A percentile compares a stretch with the other conserved stretches of the same genome.
These are phyloP conservation scores for Gobio occitaniae DNA, from an alignment of 2,797 vertebrate genomes.

Conservation along the genomic window DNA sequence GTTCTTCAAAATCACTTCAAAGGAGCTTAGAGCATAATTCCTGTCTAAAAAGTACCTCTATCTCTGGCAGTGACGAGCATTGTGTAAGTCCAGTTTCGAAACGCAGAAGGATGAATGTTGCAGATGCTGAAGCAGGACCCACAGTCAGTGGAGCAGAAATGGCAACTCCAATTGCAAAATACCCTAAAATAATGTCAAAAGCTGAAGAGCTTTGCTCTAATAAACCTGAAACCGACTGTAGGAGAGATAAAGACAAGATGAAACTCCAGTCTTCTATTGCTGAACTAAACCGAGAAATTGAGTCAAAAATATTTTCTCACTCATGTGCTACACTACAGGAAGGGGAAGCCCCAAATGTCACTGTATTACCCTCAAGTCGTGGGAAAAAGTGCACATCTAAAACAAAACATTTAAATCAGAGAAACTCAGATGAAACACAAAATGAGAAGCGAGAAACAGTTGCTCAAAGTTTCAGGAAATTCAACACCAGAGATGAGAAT, in stretches of 20 bases:
- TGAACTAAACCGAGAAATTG: not conserved
- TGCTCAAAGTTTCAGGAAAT: not conserved
- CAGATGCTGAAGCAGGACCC: not conserved
- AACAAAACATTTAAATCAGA: conserved; percentile 37
- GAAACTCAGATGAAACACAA: not conserved
- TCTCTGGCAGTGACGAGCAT: not conserved
- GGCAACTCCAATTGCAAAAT: not conserved
- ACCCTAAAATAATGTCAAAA: not conserved
- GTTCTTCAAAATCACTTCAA: conserved; percentile 10
- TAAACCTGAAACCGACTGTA: not conserved
- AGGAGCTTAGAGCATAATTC: conserved; percentile 15
- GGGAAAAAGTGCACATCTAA: conserved; percentile 38
- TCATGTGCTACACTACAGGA: not conserved
- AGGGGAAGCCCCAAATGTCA: not conserved
- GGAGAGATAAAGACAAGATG: not conserved
- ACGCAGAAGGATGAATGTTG: conserved; percentile 66
- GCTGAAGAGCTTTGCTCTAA: not conserved
- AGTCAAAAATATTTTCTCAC: not conserved
- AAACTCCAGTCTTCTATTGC: not conserved
- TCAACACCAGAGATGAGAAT: not conserved
- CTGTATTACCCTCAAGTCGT: not conserved
- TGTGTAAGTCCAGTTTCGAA: conserved; percentile 65
- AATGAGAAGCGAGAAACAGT: not conserved
- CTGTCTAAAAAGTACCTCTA: not conserved
- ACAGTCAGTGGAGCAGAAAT: not conserved